Conservation (phyloP, 2,113 vertebrate species). For the Callipepla californica region DNA sequence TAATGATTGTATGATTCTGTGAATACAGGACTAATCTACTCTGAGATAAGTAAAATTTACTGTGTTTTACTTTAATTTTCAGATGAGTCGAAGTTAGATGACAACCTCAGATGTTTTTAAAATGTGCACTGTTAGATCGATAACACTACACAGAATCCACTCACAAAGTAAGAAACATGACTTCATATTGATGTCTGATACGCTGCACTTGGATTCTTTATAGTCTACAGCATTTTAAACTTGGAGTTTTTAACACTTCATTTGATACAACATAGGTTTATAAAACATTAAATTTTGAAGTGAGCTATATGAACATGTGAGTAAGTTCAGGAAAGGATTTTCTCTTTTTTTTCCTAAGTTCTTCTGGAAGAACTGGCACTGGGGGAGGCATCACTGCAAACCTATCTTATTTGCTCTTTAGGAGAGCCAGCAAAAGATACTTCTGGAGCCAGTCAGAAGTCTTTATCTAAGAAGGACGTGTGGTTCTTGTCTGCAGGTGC, state of each 20-base stretch:
- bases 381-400: neutral
- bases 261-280: neutral
- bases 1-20: too few relatives aligned
- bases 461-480: neutral
- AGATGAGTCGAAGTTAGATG: neutral
- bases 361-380: conserved; percentile 14
- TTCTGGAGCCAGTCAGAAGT: neutral
- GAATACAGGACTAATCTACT: neutral
- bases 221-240: neutral
- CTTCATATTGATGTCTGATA: neutral
- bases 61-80: neutral
- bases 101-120: neutral
- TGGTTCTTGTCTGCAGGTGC: conserved; percentile 5
- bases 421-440: neutral
- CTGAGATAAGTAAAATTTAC: neutral
- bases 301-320: neutral
- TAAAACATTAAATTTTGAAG: neutral
- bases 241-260: neutral
- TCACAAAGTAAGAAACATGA: neutral
- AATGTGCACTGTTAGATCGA: neutral
- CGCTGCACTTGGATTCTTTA: neutral
- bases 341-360: neutral
- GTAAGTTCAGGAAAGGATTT: conserved; percentile 2
- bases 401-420: conserved; percentile 8
- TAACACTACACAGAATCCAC: neutral